Percentiles rank a stretch among this genome's conserved stretches.
These are phyloP conservation scores for Galleria mellonella DNA, from an alignment of 1,140 invertebrate genomes.

Conservation along the genomic window DNA sequence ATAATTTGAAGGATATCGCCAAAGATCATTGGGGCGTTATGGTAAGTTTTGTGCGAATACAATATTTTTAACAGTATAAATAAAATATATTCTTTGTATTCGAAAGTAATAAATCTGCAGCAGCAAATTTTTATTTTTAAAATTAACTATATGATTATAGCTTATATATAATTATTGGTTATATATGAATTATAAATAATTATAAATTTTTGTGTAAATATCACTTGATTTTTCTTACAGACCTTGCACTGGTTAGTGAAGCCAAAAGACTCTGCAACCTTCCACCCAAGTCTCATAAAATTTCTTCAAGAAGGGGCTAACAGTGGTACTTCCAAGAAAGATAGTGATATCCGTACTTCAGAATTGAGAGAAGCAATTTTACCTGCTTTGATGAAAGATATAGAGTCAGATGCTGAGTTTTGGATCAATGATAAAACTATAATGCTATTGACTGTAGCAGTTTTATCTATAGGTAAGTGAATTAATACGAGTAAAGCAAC, in stretches of 20 bases:
- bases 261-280: constrained; percentile 83
- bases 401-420: constrained; percentile 77
- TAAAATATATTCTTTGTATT: no score
- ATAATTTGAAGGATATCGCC: constrained; percentile 82
- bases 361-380: constrained; percentile 84
- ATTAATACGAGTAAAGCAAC: no score
- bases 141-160: neutral
- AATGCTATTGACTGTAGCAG: constrained; percentile 81
- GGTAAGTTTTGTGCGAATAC: constrained; percentile 42
- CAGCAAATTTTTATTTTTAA: neutral
- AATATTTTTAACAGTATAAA: no score
- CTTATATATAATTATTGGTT: no score
- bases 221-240: no score
- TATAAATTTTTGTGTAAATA: no score
- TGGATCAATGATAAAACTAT: constrained; percentile 83
- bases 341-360: constrained; percentile 78
- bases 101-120: no score
- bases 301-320: constrained; percentile 83
- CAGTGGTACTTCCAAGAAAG: constrained; percentile 87
- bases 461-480: constrained; percentile 73
- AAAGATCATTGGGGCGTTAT: constrained; percentile 83
- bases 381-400: constrained; percentile 77
- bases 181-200: no score
- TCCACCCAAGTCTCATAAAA: constrained; percentile 83
- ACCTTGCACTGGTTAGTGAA: constrained; percentile 89